A percentile compares a stretch with the other conserved stretches of the same genome.
Conservation (phyloP, 2,113 vertebrate genomes). For the Uria lomvia region DNA sequence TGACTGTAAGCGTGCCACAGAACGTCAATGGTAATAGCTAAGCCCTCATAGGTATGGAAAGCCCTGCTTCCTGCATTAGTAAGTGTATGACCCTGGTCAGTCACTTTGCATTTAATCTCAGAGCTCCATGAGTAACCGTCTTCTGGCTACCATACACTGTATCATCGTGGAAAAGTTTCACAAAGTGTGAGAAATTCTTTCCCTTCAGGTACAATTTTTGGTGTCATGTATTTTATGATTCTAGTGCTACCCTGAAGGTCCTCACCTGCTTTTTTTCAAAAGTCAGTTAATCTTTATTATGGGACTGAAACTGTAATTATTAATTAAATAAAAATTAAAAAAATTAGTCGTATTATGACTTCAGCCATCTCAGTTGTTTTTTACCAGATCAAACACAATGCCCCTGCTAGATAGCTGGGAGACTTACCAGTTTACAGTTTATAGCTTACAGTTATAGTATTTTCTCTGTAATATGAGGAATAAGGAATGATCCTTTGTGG, state of each 20-base stretch:
- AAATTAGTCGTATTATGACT: not conserved
- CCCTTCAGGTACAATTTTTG: not conserved
- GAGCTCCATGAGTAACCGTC: not conserved
- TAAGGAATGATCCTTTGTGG: not conserved
- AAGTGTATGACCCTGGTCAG: not conserved
- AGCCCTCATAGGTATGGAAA: not conserved
- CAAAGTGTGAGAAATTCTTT: not conserved
- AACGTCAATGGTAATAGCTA: not conserved
- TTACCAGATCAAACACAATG: not conserved
- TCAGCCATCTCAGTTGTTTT: not conserved
- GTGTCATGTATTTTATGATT: not conserved
- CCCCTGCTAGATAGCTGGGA: not conserved
- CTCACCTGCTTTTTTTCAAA: not conserved
- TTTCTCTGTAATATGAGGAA: not conserved
- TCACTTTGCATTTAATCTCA: not conserved
- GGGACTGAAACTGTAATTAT: not conserved
- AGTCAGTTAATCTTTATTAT: not conserved
- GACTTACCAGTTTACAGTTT: not conserved
- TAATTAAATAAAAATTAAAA: no score
- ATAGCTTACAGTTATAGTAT: not conserved
- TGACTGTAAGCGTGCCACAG: not conserved
- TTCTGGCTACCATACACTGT: not conserved
- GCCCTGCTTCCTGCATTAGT: not conserved
- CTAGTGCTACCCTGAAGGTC: not conserved
- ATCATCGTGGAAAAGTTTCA: not conserved